Conservation (phyloP, 2,797 vertebrate species). For the Scomberomorus guttatus region DNA sequence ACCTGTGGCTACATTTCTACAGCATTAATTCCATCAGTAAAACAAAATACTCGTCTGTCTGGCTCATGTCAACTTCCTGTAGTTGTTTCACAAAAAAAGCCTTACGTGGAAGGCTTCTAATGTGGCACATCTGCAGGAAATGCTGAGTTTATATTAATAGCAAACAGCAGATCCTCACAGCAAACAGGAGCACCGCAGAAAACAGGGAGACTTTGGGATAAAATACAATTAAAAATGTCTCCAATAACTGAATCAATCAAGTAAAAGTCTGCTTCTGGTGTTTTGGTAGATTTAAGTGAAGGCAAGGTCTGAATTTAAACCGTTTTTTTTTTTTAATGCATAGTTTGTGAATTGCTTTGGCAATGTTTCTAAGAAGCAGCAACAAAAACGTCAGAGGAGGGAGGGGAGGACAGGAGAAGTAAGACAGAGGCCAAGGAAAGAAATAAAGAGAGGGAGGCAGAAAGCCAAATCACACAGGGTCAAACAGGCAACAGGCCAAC, state of each 20-base stretch:
- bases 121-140: conserved; percentile 48
- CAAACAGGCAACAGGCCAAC: conserved; percentile 55
- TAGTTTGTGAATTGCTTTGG: neutral
- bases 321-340: too few species aligned
- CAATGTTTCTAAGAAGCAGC: conserved; percentile 9
- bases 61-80: neutral
- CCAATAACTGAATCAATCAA: neutral
- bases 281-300: neutral
- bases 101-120: neutral
- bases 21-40: too few species aligned
- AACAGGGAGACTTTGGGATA: neutral
- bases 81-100: conserved; percentile 28
- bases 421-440: conserved; percentile 5
- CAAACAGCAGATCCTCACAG: conserved; percentile 9
- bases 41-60: neutral
- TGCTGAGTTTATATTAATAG: conserved; percentile 23
- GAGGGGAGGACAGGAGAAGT: neutral
- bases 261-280: neutral
- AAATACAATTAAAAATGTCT: neutral
- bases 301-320: neutral
- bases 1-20: too few species aligned
- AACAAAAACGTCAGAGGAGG: neutral
- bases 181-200: neutral
- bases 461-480: conserved; percentile 55
- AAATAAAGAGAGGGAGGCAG: conserved; percentile 10